Conservation (phyloP, 2,113 vertebrate species). For the Entelurus aequoreus region DNA sequence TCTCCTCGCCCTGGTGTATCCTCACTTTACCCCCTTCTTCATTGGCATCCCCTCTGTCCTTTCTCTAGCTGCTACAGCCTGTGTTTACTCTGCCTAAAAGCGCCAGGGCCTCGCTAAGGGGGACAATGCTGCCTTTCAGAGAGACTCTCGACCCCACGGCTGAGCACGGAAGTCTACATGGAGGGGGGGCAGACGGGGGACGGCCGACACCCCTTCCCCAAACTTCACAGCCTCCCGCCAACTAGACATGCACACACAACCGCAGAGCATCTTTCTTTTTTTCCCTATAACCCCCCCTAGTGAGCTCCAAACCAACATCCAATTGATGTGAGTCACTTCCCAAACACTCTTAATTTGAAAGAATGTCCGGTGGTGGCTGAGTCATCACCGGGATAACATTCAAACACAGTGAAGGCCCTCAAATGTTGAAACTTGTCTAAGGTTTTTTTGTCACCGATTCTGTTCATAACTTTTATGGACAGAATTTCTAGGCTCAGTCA, state of each 20-base stretch:
- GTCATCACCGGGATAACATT: constrained; percentile 15
- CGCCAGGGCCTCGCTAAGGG: constrained; percentile 39
- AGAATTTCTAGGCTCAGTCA: too few relatives aligned
- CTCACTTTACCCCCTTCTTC: constrained; percentile 34
- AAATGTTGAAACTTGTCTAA: too few relatives aligned
- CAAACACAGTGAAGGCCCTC: neutral
- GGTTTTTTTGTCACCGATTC: too few relatives aligned
- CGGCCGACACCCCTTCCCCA: constrained; percentile 66
- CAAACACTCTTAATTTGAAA: constrained; percentile 12
- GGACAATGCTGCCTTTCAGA: constrained; percentile 72
- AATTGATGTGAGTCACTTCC: constrained; percentile 47
- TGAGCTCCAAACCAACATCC: constrained; percentile 23
- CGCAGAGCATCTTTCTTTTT: constrained; percentile 14
- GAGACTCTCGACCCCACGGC: constrained; percentile 55
- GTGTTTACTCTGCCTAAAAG: constrained; percentile 66
- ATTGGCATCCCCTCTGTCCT: constrained; percentile 2
- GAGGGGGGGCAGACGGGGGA: constrained; percentile 24
- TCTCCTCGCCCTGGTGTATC: constrained; percentile 48
- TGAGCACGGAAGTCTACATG: constrained; percentile 66
- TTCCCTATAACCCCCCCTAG: constrained; percentile 20
- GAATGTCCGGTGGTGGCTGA: constrained; percentile 11
- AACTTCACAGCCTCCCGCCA: constrained; percentile 67
- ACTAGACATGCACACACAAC: constrained; percentile 29
- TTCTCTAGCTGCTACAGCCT: constrained; percentile 48
- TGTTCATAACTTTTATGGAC: too few relatives aligned